Conservation (phyloP, 2,797 vertebrate genomes). For the Dendrocincla tyrannina region DNA sequence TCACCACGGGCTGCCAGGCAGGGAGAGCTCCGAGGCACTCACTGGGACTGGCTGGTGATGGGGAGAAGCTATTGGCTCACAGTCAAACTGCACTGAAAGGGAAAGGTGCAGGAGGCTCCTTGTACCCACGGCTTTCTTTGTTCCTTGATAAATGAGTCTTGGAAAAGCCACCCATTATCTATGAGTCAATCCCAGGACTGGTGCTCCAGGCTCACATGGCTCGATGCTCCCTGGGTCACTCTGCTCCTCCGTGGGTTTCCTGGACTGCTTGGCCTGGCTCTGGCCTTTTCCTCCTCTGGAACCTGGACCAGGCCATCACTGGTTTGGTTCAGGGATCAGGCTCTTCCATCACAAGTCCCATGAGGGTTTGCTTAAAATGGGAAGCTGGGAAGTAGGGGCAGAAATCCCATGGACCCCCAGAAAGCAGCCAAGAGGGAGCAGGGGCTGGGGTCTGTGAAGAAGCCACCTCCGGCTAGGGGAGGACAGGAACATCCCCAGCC, state of each 20-base stretch:
- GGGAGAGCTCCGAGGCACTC: not conserved
- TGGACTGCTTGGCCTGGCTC: not conserved
- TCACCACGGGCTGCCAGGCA: not conserved
- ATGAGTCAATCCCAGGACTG: accelerated
- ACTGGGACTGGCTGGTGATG: not conserved
- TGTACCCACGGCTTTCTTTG: not conserved
- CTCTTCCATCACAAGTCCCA: accelerated
- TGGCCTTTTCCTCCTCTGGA: not conserved
- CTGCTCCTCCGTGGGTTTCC: not conserved
- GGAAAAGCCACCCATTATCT: not conserved
- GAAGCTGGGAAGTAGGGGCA: not conserved
- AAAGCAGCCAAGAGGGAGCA: not conserved
- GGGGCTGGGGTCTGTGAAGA: not conserved
- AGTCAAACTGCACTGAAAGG: not conserved
- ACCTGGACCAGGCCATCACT: not conserved
- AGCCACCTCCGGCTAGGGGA: not conserved
- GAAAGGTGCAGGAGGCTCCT: not conserved
- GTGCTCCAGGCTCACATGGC: not conserved
- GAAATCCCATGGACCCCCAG: accelerated
- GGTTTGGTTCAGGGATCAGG: not conserved
- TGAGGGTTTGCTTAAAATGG: not conserved
- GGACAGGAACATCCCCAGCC: not conserved
- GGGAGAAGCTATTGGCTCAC: not conserved
- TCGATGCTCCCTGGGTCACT: not conserved
- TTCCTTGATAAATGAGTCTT: not conserved